Evolutionary conservation across 2,888 invertebrate genomes (phyloP), one percentile per base, ranked within the genome.

Genomic region (Pammene fasciana): DNA sequence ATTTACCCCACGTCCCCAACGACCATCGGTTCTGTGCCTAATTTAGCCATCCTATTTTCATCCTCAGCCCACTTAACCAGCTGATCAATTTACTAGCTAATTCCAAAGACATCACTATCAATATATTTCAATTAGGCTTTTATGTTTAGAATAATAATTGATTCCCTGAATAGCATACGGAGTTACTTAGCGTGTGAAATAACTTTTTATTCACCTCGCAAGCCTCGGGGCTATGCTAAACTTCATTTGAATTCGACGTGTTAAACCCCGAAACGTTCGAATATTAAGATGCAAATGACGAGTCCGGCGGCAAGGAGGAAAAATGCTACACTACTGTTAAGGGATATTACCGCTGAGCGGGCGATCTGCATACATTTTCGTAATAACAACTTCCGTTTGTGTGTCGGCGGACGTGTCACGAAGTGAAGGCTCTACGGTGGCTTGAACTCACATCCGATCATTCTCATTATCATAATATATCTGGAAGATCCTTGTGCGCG

Each of bases 201-300:
- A 80, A 82, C 81, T 89, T 88, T 78, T 81, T 82, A 87, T 89
- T 87, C 87, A 79, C 73, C 78, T 73, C 80, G 75, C 81, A 79
- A 72, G 77, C 82, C 86, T 81, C 75, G 75, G 76, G 85, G 86
- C 83, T 82, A 76, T 74, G 80, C 80, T 80, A 81, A 82, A 83
- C 75, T 78, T 83, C 79, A 88, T 88, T 86, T 86, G 82, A 86
- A 89, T 87, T 89, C 84, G 86, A 87, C 87, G 86, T 86, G 86
- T 86, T 88, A 88, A 85, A 81, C 82, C 82, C 82, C 85, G 84
- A 89, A 87, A 86, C 81, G 83, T 81, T 84, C 78, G 83, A 83
- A 85, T 91, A 90, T 90, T 89, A 84, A 86, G 83, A 91, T 90
- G 90, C 84, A 89, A 91, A 91, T 88, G 87, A 83, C 78, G 81